phyloP scores from a whole-genome alignment of 2,797 vertebrate genomes.

The Pseudotriccus pelzelni region DNA sequence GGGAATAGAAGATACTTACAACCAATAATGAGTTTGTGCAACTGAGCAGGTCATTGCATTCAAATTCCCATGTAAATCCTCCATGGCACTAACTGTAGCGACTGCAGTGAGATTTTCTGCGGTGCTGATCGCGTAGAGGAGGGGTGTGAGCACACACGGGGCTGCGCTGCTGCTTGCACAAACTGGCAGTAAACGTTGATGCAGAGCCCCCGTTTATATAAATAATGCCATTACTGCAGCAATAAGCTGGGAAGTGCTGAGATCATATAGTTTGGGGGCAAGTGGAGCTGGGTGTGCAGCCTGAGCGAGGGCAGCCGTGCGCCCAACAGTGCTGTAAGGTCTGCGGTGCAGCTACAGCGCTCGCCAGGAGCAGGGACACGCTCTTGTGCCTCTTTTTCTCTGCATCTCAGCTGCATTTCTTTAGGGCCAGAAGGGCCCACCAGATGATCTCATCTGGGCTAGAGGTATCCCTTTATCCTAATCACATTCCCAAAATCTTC shows the following conservation, averaged over 20 bases:
- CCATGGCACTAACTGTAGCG: background rate
- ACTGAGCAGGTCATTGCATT: background rate
- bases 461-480: background rate
- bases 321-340: background rate
- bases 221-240: background rate
- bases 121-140: fast-evolving
- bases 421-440: background rate
- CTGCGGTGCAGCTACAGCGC: fast-evolving
- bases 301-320: fast-evolving
- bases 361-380: background rate
- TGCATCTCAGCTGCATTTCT: background rate
- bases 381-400: background rate
- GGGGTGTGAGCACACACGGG: fast-evolving
- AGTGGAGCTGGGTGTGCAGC: background rate
- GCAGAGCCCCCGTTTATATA: background rate
- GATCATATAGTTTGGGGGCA: background rate
- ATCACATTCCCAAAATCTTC: background rate
- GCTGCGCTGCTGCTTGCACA: background rate
- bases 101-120: background rate
- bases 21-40: background rate
- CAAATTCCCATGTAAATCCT: background rate
- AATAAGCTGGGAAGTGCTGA: background rate
- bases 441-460: no score
- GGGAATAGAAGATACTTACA: background rate
- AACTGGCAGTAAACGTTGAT: fast-evolving